A percentile compares a stretch with the other conserved stretches of the same genome.
phyloP scores from a whole-genome alignment of 2,113 vertebrate genomes.

The Thomomys bottae region DNA sequence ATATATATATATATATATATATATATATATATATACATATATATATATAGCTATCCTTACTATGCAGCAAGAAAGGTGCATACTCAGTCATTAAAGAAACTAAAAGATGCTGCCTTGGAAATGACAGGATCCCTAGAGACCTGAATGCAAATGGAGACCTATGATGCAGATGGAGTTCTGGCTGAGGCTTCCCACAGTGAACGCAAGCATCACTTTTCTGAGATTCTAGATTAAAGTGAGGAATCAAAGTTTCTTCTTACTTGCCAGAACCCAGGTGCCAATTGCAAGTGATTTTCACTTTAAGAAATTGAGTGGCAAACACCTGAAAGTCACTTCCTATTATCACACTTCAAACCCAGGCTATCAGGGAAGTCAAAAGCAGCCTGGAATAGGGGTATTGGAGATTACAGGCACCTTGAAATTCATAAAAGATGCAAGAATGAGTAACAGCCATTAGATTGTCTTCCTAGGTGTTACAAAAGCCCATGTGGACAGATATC shows the following conservation, averaged over 20 bases:
- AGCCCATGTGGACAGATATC: background rate
- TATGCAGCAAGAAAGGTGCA: too few relatives aligned
- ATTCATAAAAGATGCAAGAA: background rate
- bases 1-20: too few relatives aligned
- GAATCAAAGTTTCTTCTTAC: background rate
- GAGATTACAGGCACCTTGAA: background rate
- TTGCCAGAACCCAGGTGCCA: background rate
- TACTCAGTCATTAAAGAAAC: background rate
- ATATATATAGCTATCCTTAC: too few relatives aligned
- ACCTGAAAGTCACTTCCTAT: too few relatives aligned
- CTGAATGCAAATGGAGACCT: too few relatives aligned
- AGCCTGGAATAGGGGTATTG: background rate
- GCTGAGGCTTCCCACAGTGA: background rate
- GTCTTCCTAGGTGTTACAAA: background rate
- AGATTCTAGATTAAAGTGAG: background rate
- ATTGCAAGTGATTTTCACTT: too few relatives aligned
- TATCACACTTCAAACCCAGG: too few relatives aligned
- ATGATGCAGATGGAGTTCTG: too few relatives aligned
- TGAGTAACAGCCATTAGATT: too few relatives aligned
- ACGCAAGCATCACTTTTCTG: background rate
- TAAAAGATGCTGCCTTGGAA: background rate
- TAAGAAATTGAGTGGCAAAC: too few relatives aligned
- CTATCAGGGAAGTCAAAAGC: background rate
- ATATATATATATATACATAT: too few relatives aligned
- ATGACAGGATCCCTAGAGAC: background rate